Evolutionary conservation across 2,113 vertebrate genomes (phyloP).

Genomic region (Okapia johnstoni): DNA sequence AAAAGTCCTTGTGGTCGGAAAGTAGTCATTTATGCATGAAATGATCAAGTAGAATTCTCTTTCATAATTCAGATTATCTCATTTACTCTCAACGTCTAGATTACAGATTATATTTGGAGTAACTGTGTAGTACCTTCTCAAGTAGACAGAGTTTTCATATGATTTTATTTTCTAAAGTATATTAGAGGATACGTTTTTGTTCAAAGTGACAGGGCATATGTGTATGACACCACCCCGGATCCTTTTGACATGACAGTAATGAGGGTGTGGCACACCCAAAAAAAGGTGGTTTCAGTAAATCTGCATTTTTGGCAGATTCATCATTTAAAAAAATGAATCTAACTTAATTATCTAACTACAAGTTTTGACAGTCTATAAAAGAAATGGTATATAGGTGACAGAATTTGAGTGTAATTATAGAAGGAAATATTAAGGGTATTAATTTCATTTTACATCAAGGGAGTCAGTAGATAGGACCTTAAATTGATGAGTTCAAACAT

Average conservation of each 20-base stretch:
- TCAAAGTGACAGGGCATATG: not conserved
- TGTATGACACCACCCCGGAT: not conserved
- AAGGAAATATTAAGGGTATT: not conserved
- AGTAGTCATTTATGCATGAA: conserved; percentile 1
- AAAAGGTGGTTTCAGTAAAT: not conserved
- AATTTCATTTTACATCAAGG: not conserved
- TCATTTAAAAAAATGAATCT: not conserved
- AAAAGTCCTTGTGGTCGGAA: not conserved
- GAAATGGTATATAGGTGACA: not conserved
- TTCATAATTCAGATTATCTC: not conserved
- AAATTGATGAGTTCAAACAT: not conserved
- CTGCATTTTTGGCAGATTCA: not conserved
- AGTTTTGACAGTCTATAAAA: not conserved
- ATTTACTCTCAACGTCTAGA: not conserved
- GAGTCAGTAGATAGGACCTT: not conserved
- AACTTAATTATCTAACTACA: not conserved
- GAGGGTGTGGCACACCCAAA: not conserved
- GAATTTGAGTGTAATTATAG: not conserved
- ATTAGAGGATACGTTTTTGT: conserved; percentile 3
- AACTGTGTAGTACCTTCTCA: not conserved
- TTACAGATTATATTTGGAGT: not conserved
- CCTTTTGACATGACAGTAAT: not conserved
- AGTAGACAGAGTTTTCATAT: not conserved
- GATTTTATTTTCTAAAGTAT: not conserved
- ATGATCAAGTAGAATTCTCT: not conserved